Conservation (phyloP, 2,888 invertebrate species). For the Adelphocoris suturalis region DNA sequence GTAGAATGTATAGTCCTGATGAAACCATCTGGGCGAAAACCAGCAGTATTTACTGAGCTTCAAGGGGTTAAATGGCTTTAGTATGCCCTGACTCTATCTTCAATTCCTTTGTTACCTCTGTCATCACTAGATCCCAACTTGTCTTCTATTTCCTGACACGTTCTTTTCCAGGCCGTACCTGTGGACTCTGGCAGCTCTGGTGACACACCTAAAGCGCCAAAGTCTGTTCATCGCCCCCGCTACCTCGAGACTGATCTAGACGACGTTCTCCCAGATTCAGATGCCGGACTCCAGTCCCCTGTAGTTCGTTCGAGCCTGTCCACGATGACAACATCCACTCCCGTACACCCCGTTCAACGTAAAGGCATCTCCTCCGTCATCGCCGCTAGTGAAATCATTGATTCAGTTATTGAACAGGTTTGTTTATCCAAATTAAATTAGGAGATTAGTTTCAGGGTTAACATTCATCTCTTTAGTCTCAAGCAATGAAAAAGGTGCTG, state of each 20-base stretch:
- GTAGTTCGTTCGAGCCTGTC: neutral
- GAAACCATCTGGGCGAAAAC: no score
- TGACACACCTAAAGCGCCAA: constrained; percentile 47
- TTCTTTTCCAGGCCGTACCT: neutral
- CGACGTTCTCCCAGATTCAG: constrained; percentile 54
- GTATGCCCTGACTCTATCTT: no score
- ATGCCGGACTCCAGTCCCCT: neutral
- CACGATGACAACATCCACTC: constrained; percentile 34
- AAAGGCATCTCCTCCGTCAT: neutral
- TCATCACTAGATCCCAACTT: no score
- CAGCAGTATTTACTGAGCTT: no score
- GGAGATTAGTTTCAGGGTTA: no score
- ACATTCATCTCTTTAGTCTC: no score
- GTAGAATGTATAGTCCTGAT: no score
- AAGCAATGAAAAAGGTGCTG: no score
- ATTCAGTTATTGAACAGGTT: constrained; percentile 7
- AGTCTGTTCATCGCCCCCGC: constrained; percentile 8
- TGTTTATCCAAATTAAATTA: neutral
- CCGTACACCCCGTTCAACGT: neutral
- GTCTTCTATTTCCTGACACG: no score
- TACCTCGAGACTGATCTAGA: constrained; percentile 74
- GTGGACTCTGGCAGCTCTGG: neutral
- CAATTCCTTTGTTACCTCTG: no score
- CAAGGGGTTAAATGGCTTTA: no score
- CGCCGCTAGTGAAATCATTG: neutral